Evolutionary conservation across 2,797 vertebrate genomes (phyloP).

Genomic region (Simalia tracyae): DNA sequence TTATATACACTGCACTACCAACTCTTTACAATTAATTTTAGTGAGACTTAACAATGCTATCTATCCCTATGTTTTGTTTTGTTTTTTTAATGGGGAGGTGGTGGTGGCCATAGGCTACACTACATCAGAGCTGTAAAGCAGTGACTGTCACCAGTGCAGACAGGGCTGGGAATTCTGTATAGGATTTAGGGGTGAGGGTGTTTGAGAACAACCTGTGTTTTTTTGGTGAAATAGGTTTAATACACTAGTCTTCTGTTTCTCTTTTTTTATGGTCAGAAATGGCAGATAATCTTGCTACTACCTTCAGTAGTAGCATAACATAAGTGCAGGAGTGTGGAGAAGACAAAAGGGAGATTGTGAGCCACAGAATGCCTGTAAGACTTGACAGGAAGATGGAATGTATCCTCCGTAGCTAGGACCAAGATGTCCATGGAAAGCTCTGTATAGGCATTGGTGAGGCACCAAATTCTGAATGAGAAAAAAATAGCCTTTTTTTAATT

Average conservation of each 20-base stretch:
- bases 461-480: too few relatives aligned
- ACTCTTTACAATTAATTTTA: not conserved
- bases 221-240: not conserved
- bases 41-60: not conserved
- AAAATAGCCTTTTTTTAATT: not conserved
- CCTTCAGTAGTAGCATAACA: not conserved
- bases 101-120: not conserved
- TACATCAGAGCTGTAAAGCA: not conserved
- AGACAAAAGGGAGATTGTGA: not conserved
- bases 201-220: not conserved
- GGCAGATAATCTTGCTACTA: not conserved
- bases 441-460: not conserved
- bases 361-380: not conserved
- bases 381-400: not conserved
- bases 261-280: not conserved
- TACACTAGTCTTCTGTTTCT: not conserved
- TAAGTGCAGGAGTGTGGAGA: not conserved
- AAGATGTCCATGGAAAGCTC: not conserved
- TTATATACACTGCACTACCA: not conserved
- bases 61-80: not conserved
- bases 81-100: not conserved
- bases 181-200: not conserved
- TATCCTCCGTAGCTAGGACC: not conserved
- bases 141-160: not conserved
- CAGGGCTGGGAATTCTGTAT: not conserved